These are phyloP conservation scores for Paradoxurus hermaphroditus DNA, from an alignment of 2,113 vertebrate species.

Conservation along the genomic window DNA sequence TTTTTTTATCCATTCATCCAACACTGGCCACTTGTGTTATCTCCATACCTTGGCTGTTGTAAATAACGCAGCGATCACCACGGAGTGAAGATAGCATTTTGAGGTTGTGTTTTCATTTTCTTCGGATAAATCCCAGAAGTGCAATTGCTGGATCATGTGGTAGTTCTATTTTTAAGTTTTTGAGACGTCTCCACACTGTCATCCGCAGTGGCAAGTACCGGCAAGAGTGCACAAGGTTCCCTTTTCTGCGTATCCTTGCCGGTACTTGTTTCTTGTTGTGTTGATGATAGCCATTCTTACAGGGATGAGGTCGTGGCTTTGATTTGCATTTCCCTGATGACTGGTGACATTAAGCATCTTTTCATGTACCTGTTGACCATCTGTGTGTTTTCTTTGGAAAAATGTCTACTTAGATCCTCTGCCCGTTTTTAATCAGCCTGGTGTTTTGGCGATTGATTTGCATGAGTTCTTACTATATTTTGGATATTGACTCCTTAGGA, in stretches of 20 bases:
- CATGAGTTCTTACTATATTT: not conserved
- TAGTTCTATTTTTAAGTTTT: constrained; percentile 5
- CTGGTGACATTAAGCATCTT: not conserved
- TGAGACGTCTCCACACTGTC: not conserved
- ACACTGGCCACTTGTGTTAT: not conserved
- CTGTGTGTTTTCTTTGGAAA: not conserved
- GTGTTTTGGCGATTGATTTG: not conserved
- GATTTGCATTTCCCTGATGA: not conserved
- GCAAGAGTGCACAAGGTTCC: not conserved
- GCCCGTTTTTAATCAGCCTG: not conserved
- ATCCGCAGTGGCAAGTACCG: not conserved
- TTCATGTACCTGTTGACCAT: not conserved
- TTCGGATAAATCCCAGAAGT: not conserved
- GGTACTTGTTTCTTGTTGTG: not conserved
- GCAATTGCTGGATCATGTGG: not conserved
- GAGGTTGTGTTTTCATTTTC: not conserved
- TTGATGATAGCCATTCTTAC: not conserved
- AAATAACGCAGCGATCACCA: not conserved
- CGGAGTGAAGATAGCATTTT: not conserved
- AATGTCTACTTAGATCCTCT: not conserved
- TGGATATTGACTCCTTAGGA: not conserved
- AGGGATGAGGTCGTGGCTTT: not conserved
- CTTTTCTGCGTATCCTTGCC: not conserved
- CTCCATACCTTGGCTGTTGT: not conserved
- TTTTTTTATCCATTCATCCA: not conserved